phyloP scores from a whole-genome alignment of 2,113 vertebrate species.

The Heteronetta atricapilla region DNA sequence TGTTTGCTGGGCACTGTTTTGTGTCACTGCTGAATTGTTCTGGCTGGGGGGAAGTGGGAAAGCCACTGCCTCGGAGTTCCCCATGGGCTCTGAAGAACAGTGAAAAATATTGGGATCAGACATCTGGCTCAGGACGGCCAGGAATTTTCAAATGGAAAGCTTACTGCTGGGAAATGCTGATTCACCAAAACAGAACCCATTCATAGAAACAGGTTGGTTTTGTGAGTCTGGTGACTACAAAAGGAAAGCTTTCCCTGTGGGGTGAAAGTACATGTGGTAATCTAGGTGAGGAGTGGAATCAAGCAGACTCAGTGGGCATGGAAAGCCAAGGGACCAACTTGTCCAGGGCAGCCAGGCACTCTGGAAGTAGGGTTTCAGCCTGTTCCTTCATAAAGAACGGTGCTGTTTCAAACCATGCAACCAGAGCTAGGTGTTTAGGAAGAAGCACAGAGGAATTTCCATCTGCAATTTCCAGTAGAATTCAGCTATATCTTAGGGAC shows the following conservation, averaged over 20 bases:
- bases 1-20: slow-evolving; percentile 20
- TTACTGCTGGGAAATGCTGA: neutral
- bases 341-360: neutral
- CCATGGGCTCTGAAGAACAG: neutral
- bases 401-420: neutral
- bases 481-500: neutral
- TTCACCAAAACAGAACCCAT: neutral
- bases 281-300: neutral
- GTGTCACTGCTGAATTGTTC: neutral
- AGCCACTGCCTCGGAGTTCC: neutral
- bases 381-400: neutral
- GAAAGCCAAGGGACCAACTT: neutral
- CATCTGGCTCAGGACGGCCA: neutral
- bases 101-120: neutral
- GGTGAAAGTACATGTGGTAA: neutral
- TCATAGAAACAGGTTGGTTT: neutral
- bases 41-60: neutral
- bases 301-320: neutral
- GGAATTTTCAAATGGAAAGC: neutral
- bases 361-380: neutral
- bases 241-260: rapidly evolving
- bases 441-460: neutral
- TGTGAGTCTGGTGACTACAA: neutral
- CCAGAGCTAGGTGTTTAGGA: neutral
- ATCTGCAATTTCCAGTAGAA: neutral